Evolutionary conservation across 2,113 vertebrate genomes (phyloP), one percentile per base, ranked within the genome.

Genomic region (Myxocyprinus asiaticus): DNA sequence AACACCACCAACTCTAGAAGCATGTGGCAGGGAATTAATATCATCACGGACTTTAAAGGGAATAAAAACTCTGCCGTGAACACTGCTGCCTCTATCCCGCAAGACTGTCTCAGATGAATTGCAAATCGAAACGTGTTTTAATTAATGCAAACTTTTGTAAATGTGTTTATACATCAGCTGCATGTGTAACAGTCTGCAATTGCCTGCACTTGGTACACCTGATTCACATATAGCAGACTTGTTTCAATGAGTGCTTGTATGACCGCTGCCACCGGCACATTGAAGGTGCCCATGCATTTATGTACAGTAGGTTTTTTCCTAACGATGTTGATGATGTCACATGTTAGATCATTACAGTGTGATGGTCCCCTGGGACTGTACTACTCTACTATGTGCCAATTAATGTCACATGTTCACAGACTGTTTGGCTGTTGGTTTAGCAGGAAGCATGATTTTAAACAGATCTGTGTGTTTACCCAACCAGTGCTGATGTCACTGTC

Each of bases 401-500:
- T 87, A 90, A 82, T 67, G 79, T 84, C 68, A 67, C 61, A 14
- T 70, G 12, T 56, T 51, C 84, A 22, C 69, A 85, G 77, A 82
- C 85, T 88, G 86, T 90, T 90, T 86, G 86, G 80, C 87, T 89
- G 87, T 87, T 91, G 86, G 82, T 86, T 83, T 84, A 80, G 69
- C 17, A 15, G 69, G 42, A 50, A 78, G 70, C 64, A 50, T 7
- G 59, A 22, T 67, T 44, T 71, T 77, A 42, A 69, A 82, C 42
- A 42, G 73, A 75, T 76, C 84, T 77, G 83, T 43, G 50, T 86
- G 77, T 90, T 92, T 92, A 87, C 88, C 78, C 87, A 81, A 67
- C 51, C 43, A 12, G 68, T 69, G 68, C 82, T 88, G 90, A 93
- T 90, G 90, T 93, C 92, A 92, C 84, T 61, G 88, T 92, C 92